Percentiles rank a stretch among this genome's conserved stretches.
Conservation (phyloP, 2,888 invertebrate species). For the Argyra leucocephala region DNA sequence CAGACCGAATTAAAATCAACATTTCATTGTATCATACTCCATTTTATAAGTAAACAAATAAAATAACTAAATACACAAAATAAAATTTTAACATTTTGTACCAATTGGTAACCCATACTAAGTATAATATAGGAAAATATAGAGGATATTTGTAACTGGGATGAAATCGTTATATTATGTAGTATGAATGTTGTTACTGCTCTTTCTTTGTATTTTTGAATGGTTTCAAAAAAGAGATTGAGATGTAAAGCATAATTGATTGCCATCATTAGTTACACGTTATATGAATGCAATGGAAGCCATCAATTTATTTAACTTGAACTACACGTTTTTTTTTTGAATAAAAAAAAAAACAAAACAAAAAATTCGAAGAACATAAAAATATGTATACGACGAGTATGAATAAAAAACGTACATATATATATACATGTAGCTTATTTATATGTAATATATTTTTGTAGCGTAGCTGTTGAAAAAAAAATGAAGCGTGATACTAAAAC, state of each 20-base stretch:
- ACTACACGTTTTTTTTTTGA: conserved; percentile 36
- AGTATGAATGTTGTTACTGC: conserved; percentile 16
- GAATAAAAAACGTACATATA: no score
- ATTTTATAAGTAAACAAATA: no score
- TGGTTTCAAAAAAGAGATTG: conserved; percentile 40
- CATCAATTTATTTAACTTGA: conserved; percentile 47
- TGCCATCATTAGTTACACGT: conserved; percentile 46
- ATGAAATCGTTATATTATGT: conserved; percentile 18
- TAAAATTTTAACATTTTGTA: no score
- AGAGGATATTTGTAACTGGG: neutral
- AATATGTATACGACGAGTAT: neutral
- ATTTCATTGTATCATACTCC: no score
- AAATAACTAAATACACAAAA: no score
- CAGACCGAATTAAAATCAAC: no score
- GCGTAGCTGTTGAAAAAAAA: neutral
- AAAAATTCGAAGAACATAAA: neutral
- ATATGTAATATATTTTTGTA: no score
- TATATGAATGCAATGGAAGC: conserved; percentile 45
- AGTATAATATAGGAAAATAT: no score
- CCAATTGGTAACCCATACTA: no score
- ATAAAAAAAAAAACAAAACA: neutral
- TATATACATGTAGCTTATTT: no score
- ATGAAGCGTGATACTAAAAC: neutral
- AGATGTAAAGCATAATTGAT: conserved; percentile 48
- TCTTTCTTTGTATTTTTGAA: conserved; percentile 16